Conservation (phyloP, 2,797 vertebrate genomes). For the Falco novaeseelandiae region DNA sequence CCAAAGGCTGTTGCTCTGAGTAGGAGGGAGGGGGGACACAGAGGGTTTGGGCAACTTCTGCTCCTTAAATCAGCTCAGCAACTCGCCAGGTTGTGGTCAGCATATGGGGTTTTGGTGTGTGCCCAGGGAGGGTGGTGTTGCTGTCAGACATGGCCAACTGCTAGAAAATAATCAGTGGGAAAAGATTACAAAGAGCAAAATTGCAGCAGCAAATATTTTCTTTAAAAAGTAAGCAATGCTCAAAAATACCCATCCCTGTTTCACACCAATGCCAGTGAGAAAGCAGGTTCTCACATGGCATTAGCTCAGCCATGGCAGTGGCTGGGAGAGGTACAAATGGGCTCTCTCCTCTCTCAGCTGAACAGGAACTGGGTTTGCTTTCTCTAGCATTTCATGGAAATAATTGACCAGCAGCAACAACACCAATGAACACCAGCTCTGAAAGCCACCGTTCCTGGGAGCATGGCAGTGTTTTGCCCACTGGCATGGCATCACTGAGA, state of each 20-base stretch:
- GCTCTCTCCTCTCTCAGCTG: not conserved
- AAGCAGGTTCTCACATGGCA: not conserved
- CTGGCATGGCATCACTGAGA: not conserved
- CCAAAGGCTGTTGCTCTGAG: not conserved
- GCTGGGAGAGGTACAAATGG: fast-evolving
- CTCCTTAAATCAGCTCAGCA: conserved; percentile 26
- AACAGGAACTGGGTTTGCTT: not conserved
- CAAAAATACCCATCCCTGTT: not conserved
- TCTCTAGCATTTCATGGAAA: not conserved
- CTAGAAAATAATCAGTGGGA: not conserved
- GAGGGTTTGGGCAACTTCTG: not conserved
- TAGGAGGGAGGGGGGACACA: not conserved
- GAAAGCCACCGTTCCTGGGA: not conserved
- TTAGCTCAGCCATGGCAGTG: not conserved
- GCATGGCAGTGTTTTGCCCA: not conserved
- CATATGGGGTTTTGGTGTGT: not conserved
- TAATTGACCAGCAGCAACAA: not conserved
- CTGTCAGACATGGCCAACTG: not conserved
- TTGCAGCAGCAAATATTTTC: not conserved
- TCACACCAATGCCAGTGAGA: not conserved
- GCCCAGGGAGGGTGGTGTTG: not conserved
- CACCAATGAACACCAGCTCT: not conserved
- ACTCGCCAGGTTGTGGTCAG: conserved; percentile 8
- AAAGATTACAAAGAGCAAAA: conserved; percentile 1
- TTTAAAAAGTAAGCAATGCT: not conserved